Evolutionary conservation across 2,797 vertebrate genomes (phyloP), one percentile per base, ranked within the genome.

Genomic region (Anabacerthia variegaticeps): DNA sequence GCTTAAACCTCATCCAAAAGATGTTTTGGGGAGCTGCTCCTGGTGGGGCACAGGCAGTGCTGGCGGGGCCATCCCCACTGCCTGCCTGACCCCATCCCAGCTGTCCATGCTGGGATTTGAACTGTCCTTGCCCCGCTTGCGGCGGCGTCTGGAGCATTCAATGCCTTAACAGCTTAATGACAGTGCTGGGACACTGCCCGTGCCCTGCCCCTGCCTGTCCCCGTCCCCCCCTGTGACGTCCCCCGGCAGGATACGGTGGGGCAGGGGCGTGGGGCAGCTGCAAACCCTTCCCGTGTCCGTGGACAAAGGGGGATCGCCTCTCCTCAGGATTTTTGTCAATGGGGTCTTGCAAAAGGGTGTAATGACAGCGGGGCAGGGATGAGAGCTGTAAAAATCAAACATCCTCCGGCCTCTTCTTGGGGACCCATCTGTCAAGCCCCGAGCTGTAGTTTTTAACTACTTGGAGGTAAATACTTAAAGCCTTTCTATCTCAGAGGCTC

Each of bases 161-260:
- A 96, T 77, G 96, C 95, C 73, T 97, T 97, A 97, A 97, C 95
- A 95, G 95, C 97, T 97, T 97, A 97, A 98, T 97, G 96, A 96
- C 15, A 4, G 90, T 21, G 12, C 52, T 3, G 94, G 94, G 96
- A 91, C 46, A 11, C 20, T 28, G 43, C 78, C 61, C 16, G 8
- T 1, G 23, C 61, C 89, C 93, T 55, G 32, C 46, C 81, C 75
- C 56, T 21, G 63, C 63, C 83, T 34, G 58, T 49, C 85, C 65
- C 7, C 76, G 34, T 58, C 24, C 58, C 71, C 82, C 12, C 92
- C 22, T 6, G 27, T 10, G 54, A 43, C 13, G 3, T 56, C 79
- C 87, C 56, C 58, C 16, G 6, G 49, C 88, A 86, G 74, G 92
- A 91, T 85, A 75, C 74, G 10, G 13, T 48, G 69, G 92, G 76